Percentiles rank a stretch among this genome's conserved stretches.
These are phyloP conservation scores for Subanguina moxae DNA, from an alignment of 1,140 invertebrate species.

Conservation along the genomic window DNA sequence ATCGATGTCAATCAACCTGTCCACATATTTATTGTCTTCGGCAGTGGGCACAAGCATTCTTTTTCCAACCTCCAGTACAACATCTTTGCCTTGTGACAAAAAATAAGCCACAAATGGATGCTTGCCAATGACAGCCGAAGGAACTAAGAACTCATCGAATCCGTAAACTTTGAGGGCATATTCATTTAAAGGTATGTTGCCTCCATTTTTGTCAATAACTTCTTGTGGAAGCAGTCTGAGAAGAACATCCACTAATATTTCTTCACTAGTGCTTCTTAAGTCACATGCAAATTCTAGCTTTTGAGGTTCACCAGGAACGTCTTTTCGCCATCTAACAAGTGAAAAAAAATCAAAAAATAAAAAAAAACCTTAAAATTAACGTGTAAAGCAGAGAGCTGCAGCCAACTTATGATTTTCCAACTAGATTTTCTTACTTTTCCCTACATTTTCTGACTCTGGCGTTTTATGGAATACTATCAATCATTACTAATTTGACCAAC, in stretches of 20 bases:
- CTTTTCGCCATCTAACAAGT: slow-evolving; percentile 34
- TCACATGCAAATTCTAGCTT: slow-evolving; percentile 36
- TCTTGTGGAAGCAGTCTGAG: slow-evolving; percentile 35
- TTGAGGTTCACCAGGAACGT: slow-evolving; percentile 16
- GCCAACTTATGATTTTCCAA: too few relatives aligned
- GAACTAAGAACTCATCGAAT: slow-evolving; percentile 34
- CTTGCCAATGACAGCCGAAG: slow-evolving; percentile 23
- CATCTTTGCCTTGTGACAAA: slow-evolving; percentile 37
- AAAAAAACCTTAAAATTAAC: too few relatives aligned
- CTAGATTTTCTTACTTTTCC: too few relatives aligned
- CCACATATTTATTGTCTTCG: background rate
- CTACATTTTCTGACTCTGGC: too few relatives aligned
- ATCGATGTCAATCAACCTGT: background rate
- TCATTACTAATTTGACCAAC: too few relatives aligned
- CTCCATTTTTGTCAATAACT: slow-evolving; percentile 25
- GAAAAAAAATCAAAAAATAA: too few relatives aligned
- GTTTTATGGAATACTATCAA: too few relatives aligned
- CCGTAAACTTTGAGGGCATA: slow-evolving; percentile 39
- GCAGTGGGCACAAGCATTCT: slow-evolving; percentile 2
- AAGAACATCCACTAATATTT: slow-evolving; percentile 38
- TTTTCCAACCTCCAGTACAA: slow-evolving; percentile 37
- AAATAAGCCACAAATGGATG: slow-evolving; percentile 36
- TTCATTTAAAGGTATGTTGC: slow-evolving; percentile 42
- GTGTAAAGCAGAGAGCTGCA: too few relatives aligned
- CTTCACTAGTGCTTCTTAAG: slow-evolving; percentile 22